Evolutionary conservation across 2,113 vertebrate genomes (phyloP).

Genomic region (Dendropsophus ebraccatus): DNA sequence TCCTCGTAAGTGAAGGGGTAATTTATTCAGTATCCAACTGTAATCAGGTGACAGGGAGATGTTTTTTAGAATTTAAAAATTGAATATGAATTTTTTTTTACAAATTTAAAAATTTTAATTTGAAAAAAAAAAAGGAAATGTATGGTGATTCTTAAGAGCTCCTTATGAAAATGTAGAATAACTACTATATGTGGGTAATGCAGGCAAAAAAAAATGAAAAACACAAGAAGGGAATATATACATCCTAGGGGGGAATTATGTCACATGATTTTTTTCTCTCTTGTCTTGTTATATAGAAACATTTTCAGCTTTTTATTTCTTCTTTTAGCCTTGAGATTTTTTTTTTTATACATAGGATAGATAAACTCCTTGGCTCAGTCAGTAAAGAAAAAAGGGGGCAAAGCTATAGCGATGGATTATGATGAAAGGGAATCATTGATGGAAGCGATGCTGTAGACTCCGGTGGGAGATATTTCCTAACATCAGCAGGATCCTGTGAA

Average conservation of each 20-base stretch:
- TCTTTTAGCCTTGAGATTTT: background rate
- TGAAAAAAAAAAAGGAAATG: no score
- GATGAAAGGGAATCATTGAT: slow-evolving; percentile 45
- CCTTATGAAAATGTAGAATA: background rate
- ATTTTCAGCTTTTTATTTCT: background rate
- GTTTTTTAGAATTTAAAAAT: no score
- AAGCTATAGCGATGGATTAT: background rate
- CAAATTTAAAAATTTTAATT: no score
- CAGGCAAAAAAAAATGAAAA: background rate
- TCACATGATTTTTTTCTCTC: background rate
- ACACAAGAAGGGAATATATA: no score
- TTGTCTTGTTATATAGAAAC: background rate
- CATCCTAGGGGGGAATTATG: no score
- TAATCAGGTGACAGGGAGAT: no score
- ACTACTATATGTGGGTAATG: no score
- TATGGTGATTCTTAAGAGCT: no score
- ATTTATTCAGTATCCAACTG: no score
- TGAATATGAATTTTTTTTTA: no score
- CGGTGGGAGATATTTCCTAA: slow-evolving; percentile 11
- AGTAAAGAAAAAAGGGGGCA: background rate
- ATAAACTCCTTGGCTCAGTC: background rate
- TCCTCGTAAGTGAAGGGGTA: no score
- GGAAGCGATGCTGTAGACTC: background rate
- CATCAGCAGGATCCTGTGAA: slow-evolving; percentile 16
- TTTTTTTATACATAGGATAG: background rate